Conservation (phyloP, 2,888 invertebrate genomes). For the Ormyrus pomaceus region DNA sequence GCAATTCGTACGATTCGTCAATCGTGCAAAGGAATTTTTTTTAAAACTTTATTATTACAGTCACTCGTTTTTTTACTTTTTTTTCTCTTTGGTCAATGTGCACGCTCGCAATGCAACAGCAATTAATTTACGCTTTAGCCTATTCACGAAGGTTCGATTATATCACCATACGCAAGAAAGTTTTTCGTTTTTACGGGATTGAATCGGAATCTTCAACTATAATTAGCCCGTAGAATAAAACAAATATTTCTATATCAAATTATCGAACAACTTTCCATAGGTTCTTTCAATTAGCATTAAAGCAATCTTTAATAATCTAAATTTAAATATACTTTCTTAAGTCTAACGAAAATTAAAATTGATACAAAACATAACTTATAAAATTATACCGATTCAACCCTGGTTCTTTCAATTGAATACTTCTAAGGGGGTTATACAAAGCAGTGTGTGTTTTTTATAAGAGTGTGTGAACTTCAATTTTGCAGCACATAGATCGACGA, state of each 20-base stretch:
- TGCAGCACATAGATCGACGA: neutral
- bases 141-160: constrained; percentile 21
- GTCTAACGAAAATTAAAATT: no score
- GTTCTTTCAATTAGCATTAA: no score
- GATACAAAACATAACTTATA: constrained; percentile 24
- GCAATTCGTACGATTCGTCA: neutral
- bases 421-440: constrained; percentile 5
- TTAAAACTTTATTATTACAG: neutral
- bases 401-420: constrained; percentile 21
- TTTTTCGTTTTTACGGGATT: constrained; percentile 13
- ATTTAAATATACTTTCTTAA: no score
- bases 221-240: neutral
- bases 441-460: neutral
- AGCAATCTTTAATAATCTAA: no score
- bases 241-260: no score
- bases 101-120: constrained; percentile 37
- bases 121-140: constrained; percentile 14
- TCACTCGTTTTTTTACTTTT: constrained; percentile 21
- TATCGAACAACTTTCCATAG: no score
- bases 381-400: constrained; percentile 48
- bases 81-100: constrained; percentile 50
- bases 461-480: neutral
- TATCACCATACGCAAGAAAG: constrained; percentile 7
- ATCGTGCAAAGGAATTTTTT: neutral
- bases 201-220: constrained; percentile 16